Percentiles rank a stretch among this genome's conserved stretches.
Conservation (phyloP, 2,888 invertebrate species). For the Drosophila koepferae region DNA sequence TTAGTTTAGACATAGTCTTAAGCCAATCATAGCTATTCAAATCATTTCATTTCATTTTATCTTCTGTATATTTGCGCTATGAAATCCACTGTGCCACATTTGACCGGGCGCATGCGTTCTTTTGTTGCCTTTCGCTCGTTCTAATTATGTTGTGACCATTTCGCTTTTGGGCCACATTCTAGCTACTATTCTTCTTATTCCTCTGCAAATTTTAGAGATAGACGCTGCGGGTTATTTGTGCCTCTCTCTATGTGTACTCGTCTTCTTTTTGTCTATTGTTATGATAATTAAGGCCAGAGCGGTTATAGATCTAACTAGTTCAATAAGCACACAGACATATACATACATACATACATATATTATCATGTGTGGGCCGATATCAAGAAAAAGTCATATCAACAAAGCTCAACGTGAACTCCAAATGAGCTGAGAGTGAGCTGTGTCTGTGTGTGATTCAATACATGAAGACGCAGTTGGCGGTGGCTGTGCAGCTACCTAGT, state of each 20-base stretch:
- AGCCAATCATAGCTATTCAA: conserved; percentile 13
- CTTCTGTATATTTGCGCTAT: conserved; percentile 25
- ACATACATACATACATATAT: background rate
- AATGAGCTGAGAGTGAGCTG: conserved; percentile 18
- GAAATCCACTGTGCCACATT: conserved; percentile 64
- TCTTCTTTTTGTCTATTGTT: conserved; percentile 62
- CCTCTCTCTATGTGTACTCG: background rate
- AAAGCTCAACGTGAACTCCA: conserved; percentile 44
- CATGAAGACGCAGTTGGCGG: conserved; percentile 36
- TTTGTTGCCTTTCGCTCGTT: conserved; percentile 67
- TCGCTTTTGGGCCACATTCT: conserved; percentile 56
- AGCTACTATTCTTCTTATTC: conserved; percentile 30
- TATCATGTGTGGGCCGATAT: conserved; percentile 33
- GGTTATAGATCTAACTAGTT: conserved; percentile 72
- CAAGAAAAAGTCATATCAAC: conserved; percentile 43
- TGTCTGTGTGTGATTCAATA: conserved; percentile 36
- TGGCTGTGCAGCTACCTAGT: background rate
- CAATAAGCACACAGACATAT: conserved; percentile 51
- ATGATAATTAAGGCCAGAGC: conserved; percentile 79
- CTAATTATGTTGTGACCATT: conserved; percentile 64
- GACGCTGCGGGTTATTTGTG: conserved; percentile 48
- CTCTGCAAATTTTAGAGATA: conserved; percentile 31
- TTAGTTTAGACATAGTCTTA: background rate
- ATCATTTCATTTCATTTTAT: background rate
- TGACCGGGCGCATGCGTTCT: conserved; percentile 41